Evolutionary conservation across 2,113 vertebrate species (phyloP), one percentile per base, ranked within the genome.

Genomic region (Microcebus griseorufus): DNA sequence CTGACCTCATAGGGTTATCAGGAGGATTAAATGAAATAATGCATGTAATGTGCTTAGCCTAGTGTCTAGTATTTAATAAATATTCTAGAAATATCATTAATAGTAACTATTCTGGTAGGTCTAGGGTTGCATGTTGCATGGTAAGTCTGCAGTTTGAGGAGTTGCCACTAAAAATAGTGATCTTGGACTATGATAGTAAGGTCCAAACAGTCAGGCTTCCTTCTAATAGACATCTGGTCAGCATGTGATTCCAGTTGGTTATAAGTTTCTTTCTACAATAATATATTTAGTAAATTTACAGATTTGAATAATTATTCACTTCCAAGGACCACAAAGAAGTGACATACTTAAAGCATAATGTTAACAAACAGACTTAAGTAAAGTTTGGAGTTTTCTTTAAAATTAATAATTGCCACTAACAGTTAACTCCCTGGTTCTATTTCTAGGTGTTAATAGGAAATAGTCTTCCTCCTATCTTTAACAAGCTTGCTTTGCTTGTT

Each of bases 321-420:
- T 88, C 34, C 88, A 75, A 93, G 48, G 51, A 93, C 4, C 22
- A 55, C 4, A 89, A 86, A 87, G 72, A 94, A 75, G 27, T 75
- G 82, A 85, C 58, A 72, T 10, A 85, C 60, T 70, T 94, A 85
- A 20, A 93, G 45, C 9, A 83, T 60, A 94, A 67, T 95, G 29
- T 76, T 95, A 93, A 76, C 27, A 92, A 85, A 85, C 48, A 82
- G 27, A 94, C 27, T 88, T 64, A 81, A 84, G 64, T 93, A 80
- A 95, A 87, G n/a, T 93, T 85, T 78, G 79, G 16, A 39, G 78
- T 37, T 22, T 39, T 92, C 93, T 96, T 87, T 45, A 92, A 53
- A 53, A 53, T 55, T 55, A 55, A 18, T 55, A 55, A 92, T 90
- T 96, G 94, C 32, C 55, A 62, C 60, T 76, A 82, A 87, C 9